phyloP scores from a whole-genome alignment of 2,113 vertebrate species.

The Papio anubis region DNA sequence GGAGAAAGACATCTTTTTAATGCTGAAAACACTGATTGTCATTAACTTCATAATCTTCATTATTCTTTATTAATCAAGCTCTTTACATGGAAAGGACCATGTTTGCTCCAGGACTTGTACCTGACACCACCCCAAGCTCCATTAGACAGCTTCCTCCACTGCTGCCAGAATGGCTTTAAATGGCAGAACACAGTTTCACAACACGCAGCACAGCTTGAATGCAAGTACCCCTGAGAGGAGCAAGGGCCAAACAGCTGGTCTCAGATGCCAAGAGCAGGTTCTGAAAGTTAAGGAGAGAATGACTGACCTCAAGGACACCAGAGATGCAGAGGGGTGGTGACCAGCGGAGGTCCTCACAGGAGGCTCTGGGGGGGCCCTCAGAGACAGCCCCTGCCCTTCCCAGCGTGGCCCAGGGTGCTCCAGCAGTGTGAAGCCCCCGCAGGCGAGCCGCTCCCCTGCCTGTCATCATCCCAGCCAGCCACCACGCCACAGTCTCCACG shows the following conservation, averaged over 20 bases:
- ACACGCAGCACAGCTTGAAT: not conserved
- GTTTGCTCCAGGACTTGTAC: not conserved
- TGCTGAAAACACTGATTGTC: not conserved
- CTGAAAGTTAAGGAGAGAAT: not conserved
- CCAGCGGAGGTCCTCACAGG: no score
- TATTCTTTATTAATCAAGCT: not conserved
- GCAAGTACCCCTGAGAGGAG: not conserved
- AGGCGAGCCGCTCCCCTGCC: fast-evolving
- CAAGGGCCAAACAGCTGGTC: not conserved
- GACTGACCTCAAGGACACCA: not conserved
- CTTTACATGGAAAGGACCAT: not conserved
- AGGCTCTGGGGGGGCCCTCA: not conserved
- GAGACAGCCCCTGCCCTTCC: not conserved
- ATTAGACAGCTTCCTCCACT: not conserved
- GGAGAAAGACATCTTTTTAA: not conserved
- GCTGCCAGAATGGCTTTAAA: not conserved
- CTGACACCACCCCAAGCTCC: no score
- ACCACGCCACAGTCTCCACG: no score
- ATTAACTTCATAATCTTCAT: not conserved
- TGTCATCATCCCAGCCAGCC: not conserved
- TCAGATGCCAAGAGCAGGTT: not conserved
- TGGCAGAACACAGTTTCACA: not conserved
- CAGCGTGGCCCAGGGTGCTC: not conserved
- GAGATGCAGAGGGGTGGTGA: not conserved
- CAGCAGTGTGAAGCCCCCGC: fast-evolving